A percentile compares a stretch with the other conserved stretches of the same genome.
Evolutionary conservation across 2,888 invertebrate genomes (phyloP).

Genomic region (Lithodes maja): DNA sequence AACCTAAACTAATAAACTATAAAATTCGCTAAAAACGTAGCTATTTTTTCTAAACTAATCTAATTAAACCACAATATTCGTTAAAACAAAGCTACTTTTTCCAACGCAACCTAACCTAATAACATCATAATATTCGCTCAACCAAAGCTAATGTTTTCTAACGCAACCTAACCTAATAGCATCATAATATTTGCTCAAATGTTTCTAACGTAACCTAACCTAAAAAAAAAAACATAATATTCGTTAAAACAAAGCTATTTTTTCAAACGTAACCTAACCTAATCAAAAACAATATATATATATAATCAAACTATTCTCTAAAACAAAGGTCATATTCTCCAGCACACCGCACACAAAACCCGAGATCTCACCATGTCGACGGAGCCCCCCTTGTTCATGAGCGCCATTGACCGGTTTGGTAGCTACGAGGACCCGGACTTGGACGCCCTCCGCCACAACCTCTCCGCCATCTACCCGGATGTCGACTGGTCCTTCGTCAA

Average conservation of each 20-base stretch:
- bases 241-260: neutral
- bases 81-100: no score
- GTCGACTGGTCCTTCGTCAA: constrained; percentile 75
- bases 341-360: neutral
- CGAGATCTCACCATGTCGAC: neutral
- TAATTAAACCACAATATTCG: no score
- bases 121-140: no score
- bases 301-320: no score
- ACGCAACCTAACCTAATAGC: no score
- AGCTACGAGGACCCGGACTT: neutral
- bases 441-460: constrained; percentile 13
- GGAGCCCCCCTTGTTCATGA: neutral
- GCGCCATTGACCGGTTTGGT: neutral
- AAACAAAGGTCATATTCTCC: no score
- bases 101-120: no score
- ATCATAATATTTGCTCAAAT: no score
- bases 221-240: neutral
- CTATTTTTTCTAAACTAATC: no score
- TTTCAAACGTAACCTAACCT: neutral
- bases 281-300: neutral
- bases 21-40: no score
- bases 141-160: no score
- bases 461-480: constrained; percentile 78
- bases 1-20: no score
- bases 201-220: neutral